Evolutionary conservation across 35 echinoderm and acorn worm species (phyloP).

Genomic region (Lytechinus variegatus): DNA sequence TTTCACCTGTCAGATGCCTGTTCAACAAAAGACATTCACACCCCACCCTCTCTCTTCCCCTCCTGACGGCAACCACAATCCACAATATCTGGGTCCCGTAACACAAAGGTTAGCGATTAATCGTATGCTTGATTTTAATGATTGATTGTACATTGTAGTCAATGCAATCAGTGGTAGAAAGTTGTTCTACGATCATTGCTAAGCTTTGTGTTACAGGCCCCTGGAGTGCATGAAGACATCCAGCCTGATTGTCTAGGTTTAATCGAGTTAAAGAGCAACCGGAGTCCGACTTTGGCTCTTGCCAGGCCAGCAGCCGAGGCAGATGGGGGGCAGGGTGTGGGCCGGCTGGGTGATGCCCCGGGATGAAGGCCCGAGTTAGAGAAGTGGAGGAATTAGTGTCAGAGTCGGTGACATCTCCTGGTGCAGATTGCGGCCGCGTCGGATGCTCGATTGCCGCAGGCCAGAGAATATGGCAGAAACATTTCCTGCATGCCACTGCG

Average conservation of each 20-base stretch:
- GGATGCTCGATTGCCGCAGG: not conserved
- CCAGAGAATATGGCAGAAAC: not conserved
- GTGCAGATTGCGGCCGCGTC: not conserved
- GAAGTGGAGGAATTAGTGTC: constrained; percentile 33
- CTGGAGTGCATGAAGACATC: not conserved
- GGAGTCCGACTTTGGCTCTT: not conserved
- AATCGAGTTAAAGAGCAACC: not conserved
- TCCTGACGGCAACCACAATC: not conserved
- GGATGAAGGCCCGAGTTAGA: not conserved
- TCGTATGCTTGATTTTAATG: too few species aligned
- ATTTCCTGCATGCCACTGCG: not conserved
- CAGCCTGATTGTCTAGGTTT: not conserved
- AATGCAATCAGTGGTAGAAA: too few species aligned
- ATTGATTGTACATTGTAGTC: too few species aligned
- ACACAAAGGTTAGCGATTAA: too few species aligned
- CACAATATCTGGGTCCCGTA: not conserved
- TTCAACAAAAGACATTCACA: not conserved
- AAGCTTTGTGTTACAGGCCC: too few species aligned
- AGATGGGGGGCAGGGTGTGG: not conserved
- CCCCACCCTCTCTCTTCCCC: not conserved
- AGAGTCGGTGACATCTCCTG: not conserved
- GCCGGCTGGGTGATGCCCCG: not conserved
- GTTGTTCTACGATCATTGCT: too few species aligned
- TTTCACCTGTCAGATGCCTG: constrained; percentile 22
- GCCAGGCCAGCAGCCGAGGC: not conserved